Evolutionary conservation across 92 coral and sea anemone species (phyloP).

Genomic region (Siderastrea radians): DNA sequence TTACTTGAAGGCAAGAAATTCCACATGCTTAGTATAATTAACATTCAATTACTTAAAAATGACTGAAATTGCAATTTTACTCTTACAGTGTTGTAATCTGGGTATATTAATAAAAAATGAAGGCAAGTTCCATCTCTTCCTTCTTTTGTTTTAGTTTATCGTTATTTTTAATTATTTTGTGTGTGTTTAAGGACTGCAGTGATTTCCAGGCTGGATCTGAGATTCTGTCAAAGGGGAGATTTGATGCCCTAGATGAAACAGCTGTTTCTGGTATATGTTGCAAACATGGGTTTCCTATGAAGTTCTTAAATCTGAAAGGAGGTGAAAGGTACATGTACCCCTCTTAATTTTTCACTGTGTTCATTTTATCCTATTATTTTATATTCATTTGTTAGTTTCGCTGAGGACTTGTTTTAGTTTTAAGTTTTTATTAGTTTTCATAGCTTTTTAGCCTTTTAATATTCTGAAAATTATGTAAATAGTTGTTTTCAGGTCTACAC

Average conservation of each 20-base stretch:
- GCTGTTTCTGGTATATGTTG: slow-evolving; percentile 76
- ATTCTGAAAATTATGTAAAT: too few species aligned
- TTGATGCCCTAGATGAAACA: slow-evolving; percentile 75
- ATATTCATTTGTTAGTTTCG: not conserved
- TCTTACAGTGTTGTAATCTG: too few species aligned
- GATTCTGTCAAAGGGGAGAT: slow-evolving; percentile 68
- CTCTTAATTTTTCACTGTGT: too few species aligned
- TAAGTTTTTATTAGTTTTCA: too few species aligned
- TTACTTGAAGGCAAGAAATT: too few species aligned
- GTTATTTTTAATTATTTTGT: too few species aligned
- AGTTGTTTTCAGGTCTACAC: not conserved
- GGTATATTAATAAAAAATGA: not conserved
- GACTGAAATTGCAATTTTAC: too few species aligned
- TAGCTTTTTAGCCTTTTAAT: too few species aligned
- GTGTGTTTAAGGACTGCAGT: slow-evolving; percentile 21
- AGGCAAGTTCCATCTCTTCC: too few species aligned
- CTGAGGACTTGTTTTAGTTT: too few species aligned
- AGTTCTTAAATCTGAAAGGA: slow-evolving; percentile 69
- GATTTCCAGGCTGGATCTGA: slow-evolving; percentile 71
- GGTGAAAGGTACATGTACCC: slow-evolving; percentile 67
- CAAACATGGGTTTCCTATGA: slow-evolving; percentile 70
- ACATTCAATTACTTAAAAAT: too few species aligned
- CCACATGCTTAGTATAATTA: too few species aligned
- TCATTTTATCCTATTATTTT: not conserved
- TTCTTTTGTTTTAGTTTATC: not conserved